These are phyloP conservation scores for Corapipo altera DNA, from an alignment of 2,113 vertebrate species.

Conservation along the genomic window DNA sequence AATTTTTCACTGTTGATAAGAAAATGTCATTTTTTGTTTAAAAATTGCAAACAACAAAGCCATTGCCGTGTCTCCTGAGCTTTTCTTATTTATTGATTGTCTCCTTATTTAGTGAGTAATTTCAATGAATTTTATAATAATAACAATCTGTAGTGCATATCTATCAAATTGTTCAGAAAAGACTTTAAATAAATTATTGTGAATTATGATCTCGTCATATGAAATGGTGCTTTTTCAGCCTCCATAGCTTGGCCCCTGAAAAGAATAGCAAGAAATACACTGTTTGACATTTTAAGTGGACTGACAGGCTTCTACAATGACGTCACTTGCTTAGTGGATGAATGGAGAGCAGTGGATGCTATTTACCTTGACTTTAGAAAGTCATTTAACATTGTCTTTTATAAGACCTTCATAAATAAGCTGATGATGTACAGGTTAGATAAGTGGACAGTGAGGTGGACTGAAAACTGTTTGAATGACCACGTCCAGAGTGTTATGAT, in stretches of 20 bases:
- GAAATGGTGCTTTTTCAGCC: neutral
- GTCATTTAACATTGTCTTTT: neutral
- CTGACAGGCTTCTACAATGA: neutral
- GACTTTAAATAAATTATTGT: neutral
- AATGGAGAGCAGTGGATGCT: neutral
- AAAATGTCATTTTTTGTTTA: neutral
- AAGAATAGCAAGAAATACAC: neutral
- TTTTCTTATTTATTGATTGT: neutral
- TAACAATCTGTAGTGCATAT: neutral
- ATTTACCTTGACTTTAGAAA: neutral
- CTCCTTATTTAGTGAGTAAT: neutral
- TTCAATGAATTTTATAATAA: neutral
- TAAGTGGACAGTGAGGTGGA: neutral
- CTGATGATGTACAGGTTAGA: neutral
- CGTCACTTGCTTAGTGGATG: neutral
- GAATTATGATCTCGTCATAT: neutral
- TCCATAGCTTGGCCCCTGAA: neutral
- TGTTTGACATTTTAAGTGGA: neutral
- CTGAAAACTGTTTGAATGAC: neutral
- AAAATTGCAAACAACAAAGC: neutral
- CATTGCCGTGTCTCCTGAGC: neutral
- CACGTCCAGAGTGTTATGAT: neutral
- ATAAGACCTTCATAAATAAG: neutral
- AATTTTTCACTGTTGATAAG: slow-evolving; percentile 18
- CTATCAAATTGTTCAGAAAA: neutral